Base-by-base conservation (phyloP, 2,113 vertebrate species). In the Ia io region DNA sequence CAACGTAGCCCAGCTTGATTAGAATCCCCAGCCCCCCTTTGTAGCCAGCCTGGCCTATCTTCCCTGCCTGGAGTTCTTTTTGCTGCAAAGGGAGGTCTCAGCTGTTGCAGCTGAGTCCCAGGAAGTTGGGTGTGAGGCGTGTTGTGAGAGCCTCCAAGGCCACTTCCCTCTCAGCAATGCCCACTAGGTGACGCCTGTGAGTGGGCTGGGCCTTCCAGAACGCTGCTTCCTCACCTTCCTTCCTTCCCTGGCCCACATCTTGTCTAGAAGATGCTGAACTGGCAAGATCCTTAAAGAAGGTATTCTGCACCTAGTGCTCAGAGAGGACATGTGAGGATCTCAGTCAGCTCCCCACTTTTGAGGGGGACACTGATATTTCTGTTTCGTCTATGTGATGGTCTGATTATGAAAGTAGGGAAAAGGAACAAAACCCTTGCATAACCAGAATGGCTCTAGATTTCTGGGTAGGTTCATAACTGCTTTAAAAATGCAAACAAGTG, bases 141-240 rank as follows among this genome's bases (percentile, higher is more conserved):
- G 9, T 30, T 11, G 20, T 18, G 37, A n/a, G 40, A 3, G n/a
- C 18, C 40, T 90, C 51, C 42, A 6, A 23, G 23, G 47, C 76
- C 84, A 71, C 44, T 1, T 70, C 93, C n/a, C 97, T 92, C 88
- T 96, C 94, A 10, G 18, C 83, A 91, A 2, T 77, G 97, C 89
- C 98, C 98, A 84, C 98, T 98, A 98, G 98, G 97, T 98, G 98
- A 95, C 97, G 97, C 97, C 96, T 98, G 97, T 96, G 98, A 96
- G 96, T 98, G 95, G 96, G 97, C 95, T 78, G 95, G 97, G 44
- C 85, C 78, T 91, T 76, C 76, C 59, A 1, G 1, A n/a, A 59
- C 1, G 3, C 10, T 28, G 10, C 22, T 82, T 53, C 35, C 35
- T 49, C 14, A 12, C 32, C 9, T 8, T 7, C n/a, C 12, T 30